phyloP scores from a whole-genome alignment of 2,888 invertebrate species.

The Troglohyphantes excavatus region DNA sequence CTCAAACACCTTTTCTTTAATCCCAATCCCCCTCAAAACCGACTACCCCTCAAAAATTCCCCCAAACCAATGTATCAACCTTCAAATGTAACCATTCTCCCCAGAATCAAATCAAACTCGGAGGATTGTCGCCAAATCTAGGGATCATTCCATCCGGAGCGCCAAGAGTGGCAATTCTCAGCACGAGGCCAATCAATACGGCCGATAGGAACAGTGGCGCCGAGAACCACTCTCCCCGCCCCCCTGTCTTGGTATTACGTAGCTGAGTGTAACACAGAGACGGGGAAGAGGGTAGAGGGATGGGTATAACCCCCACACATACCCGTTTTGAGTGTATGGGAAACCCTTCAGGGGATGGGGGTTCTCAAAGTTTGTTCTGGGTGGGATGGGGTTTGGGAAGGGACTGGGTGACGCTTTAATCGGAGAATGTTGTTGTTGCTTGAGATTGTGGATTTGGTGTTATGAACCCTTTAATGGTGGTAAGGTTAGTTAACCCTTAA shows the following conservation, averaged over 20 bases:
- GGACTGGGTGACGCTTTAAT: too few species aligned
- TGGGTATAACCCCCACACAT: not conserved
- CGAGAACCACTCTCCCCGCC: constrained; percentile 44
- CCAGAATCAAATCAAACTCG: not conserved
- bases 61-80: too few species aligned
- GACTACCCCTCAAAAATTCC: too few species aligned
- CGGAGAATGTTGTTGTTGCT: too few species aligned
- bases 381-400: not conserved
- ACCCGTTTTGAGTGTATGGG: not conserved
- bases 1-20: too few species aligned
- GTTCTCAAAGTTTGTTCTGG: not conserved
- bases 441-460: too few species aligned
- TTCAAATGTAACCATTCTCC: not conserved
- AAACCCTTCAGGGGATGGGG: not conserved
- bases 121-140: constrained; percentile 54
- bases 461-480: too few species aligned
- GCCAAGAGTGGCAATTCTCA: constrained; percentile 69
- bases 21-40: too few species aligned
- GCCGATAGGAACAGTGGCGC: constrained; percentile 77
- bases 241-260: constrained; percentile 14
- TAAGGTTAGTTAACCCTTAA: too few species aligned
- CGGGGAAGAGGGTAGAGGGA: not conserved
- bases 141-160: not conserved
- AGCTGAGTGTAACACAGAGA: constrained; percentile 49
- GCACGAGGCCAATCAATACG: constrained; percentile 76